Evolutionary conservation across 2,888 invertebrate genomes (phyloP).

Genomic region (Xiphydria camelus): DNA sequence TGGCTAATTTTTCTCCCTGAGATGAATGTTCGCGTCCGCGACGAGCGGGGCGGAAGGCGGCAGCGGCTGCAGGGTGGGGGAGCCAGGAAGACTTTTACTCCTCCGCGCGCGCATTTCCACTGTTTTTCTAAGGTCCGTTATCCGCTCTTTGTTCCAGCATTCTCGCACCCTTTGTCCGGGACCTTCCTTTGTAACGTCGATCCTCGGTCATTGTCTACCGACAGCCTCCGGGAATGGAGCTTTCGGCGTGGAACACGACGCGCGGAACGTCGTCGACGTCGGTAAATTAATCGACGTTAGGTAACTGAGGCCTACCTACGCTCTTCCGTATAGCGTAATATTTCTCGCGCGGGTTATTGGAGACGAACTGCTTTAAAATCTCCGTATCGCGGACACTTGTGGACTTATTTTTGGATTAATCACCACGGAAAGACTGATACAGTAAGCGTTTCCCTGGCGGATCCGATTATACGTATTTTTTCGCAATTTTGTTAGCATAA

Average conservation of each 20-base stretch:
- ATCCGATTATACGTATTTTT: no score
- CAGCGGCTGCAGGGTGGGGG: neutral
- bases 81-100: neutral
- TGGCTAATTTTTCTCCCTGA: conserved; percentile 27
- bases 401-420: no score
- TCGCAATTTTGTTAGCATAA: no score
- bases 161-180: conserved; percentile 45
- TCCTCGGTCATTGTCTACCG: conserved; percentile 20
- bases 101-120: conserved; percentile 11
- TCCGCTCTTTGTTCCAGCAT: conserved; percentile 50
- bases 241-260: neutral
- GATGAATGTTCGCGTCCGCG: neutral
- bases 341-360: no score
- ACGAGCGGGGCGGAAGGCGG: neutral
- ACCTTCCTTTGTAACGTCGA: conserved; percentile 34
- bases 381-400: no score
- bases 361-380: no score
- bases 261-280: conserved; percentile 18
- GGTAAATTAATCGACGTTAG: conserved; percentile 43
- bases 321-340: no score
- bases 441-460: no score
- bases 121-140: conserved; percentile 52
- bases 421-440: no score
- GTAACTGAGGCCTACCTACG: no score
- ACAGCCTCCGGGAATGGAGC: conserved; percentile 14